Evolutionary conservation across 2,113 vertebrate species (phyloP).

Genomic region (Ahaetulla prasina): DNA sequence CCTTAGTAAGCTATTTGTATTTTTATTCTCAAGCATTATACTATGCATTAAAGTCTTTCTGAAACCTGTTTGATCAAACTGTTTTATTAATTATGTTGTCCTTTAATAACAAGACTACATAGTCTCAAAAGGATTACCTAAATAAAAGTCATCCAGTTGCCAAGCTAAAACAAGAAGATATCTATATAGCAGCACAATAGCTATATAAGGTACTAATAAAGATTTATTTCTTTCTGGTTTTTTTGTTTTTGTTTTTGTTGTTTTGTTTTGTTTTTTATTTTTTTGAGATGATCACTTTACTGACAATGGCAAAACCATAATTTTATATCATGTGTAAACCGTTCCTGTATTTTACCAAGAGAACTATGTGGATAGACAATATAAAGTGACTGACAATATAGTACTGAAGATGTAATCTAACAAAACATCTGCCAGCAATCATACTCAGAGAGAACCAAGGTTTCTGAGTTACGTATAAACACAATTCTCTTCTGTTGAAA

Average conservation of each 20-base stretch:
- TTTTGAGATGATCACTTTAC: neutral
- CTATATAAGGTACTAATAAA: neutral
- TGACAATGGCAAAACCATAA: neutral
- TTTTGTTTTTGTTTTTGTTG: too few species aligned
- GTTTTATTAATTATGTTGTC: too few species aligned
- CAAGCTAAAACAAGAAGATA: neutral
- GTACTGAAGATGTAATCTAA: too few species aligned
- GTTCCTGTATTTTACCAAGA: neutral
- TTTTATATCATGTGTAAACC: neutral
- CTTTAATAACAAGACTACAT: neutral
- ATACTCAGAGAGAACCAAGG: too few species aligned
- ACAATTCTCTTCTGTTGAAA: too few species aligned
- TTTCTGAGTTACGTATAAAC: too few species aligned
- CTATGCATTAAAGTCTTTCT: neutral
- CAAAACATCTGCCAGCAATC: too few species aligned
- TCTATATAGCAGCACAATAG: neutral
- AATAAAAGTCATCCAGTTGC: neutral
- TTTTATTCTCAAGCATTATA: neutral
- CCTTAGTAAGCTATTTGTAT: neutral
- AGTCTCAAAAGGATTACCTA: neutral
- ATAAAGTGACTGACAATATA: neutral
- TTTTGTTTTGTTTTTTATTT: too few species aligned
- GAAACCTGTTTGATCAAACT: neutral
- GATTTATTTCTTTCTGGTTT: too few species aligned
- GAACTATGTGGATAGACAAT: neutral